Percentiles rank a stretch among this genome's conserved stretches.
Evolutionary conservation across 2,888 invertebrate genomes (phyloP).

Genomic region (Sympetrum striolatum): DNA sequence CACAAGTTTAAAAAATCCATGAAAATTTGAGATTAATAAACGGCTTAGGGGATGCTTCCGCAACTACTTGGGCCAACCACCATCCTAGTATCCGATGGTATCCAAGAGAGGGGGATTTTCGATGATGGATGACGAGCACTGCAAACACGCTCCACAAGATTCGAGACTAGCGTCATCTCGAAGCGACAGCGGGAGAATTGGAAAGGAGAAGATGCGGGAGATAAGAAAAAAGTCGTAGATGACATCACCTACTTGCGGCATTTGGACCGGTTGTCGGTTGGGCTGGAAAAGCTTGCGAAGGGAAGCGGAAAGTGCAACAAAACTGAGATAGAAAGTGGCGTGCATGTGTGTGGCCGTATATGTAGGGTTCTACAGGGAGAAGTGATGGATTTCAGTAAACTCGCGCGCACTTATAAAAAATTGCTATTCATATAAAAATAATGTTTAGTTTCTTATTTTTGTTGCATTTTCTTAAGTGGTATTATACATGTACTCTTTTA

Average conservation of each 20-base stretch:
- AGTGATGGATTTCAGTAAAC: too few species aligned
- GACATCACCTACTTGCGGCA: background rate
- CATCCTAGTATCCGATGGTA: too few species aligned
- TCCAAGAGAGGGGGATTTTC: background rate
- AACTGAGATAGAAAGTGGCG: background rate
- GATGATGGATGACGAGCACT: background rate
- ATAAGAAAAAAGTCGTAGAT: background rate
- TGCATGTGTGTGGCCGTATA: background rate
- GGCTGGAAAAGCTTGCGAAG: background rate
- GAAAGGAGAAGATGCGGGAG: background rate
- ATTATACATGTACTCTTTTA: too few species aligned
- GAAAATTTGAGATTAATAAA: too few species aligned
- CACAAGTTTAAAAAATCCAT: too few species aligned
- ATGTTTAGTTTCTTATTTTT: too few species aligned
- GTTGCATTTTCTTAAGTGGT: too few species aligned
- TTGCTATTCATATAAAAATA: too few species aligned
- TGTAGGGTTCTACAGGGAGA: too few species aligned
- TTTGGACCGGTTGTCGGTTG: background rate
- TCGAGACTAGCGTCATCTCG: background rate
- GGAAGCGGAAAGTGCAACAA: background rate
- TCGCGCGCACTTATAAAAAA: too few species aligned
- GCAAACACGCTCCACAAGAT: background rate
- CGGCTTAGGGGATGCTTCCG: too few species aligned
- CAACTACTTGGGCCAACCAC: too few species aligned
- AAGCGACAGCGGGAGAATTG: background rate